phyloP scores from a whole-genome alignment of 1,140 invertebrate species.

The Melanaphis sacchari region DNA sequence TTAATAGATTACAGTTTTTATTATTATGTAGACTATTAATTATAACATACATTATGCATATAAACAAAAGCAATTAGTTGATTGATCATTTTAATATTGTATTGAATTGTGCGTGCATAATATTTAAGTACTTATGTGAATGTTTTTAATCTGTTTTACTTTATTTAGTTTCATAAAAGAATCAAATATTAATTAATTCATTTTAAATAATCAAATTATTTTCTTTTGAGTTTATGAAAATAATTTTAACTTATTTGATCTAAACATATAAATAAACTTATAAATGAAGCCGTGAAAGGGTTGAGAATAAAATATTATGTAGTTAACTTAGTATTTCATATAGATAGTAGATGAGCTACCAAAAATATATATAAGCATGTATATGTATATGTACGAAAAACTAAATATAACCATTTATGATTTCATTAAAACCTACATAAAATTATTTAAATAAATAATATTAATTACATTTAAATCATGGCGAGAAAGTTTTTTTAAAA shows the following conservation, averaged over 20 bases:
- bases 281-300: neutral
- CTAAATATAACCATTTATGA: too few species aligned
- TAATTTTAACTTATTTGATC: neutral
- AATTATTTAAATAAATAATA: too few species aligned
- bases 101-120: neutral
- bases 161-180: neutral
- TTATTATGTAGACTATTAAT: neutral
- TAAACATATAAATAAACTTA: neutral
- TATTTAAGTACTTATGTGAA: neutral
- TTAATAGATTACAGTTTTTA: too few species aligned
- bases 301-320: neutral
- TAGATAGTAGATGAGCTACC: neutral
- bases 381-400: too few species aligned
- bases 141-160: neutral
- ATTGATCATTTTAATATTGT: neutral
- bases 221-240: neutral
- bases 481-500: too few species aligned
- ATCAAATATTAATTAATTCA: neutral
- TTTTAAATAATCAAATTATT: neutral
- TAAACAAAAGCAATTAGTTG: neutral
- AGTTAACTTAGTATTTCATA: neutral
- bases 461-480: too few species aligned
- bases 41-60: neutral
- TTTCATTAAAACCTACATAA: too few species aligned
- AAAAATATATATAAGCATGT: neutral